These are phyloP conservation scores for Pachymerium ferrugineum DNA, from an alignment of 2,888 invertebrate species.

Conservation along the genomic window DNA sequence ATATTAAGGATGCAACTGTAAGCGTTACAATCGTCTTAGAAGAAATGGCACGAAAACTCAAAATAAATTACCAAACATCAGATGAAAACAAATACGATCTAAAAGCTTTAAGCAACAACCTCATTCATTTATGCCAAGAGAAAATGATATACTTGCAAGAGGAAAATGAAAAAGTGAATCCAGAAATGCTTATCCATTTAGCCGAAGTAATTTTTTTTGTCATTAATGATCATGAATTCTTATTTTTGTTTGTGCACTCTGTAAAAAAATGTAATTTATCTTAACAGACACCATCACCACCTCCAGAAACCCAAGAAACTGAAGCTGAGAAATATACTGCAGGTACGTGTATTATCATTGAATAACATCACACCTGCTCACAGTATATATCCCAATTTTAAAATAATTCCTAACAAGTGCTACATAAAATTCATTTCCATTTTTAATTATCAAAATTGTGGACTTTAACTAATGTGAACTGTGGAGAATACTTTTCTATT, in stretches of 20 bases:
- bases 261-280: too few relatives aligned
- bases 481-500: too few relatives aligned
- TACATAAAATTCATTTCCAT: too few relatives aligned
- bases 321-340: slow-evolving; percentile 10
- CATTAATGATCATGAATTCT: neutral
- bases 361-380: too few relatives aligned
- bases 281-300: neutral
- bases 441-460: too few relatives aligned
- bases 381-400: too few relatives aligned
- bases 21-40: neutral
- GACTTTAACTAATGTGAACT: too few relatives aligned
- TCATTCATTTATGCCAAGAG: neutral
- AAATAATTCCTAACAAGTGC: too few relatives aligned
- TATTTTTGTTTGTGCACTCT: too few relatives aligned
- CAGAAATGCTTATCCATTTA: neutral
- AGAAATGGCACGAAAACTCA: neutral
- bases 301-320: neutral
- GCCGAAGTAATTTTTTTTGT: neutral
- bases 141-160: slow-evolving; percentile 1
- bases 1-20: neutral
- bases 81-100: neutral
- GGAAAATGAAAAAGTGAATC: neutral
- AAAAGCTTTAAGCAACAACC: neutral
- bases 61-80: neutral
- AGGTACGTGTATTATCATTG: neutral